Conservation (phyloP, 2,113 vertebrate genomes). For the Talpa occidentalis region DNA sequence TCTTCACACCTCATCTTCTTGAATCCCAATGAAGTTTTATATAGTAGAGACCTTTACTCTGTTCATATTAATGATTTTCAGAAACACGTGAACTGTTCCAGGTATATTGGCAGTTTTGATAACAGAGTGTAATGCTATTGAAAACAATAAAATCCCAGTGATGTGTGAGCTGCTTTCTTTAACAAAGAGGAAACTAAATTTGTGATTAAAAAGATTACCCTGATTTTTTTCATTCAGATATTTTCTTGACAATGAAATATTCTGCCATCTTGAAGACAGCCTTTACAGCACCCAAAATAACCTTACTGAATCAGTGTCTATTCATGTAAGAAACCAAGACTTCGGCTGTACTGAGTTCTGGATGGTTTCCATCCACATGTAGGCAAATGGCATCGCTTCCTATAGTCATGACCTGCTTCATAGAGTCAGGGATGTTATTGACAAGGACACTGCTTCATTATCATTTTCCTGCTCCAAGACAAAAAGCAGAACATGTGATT, state of each 20-base stretch:
- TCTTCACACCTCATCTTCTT: background rate
- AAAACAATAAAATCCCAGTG: background rate
- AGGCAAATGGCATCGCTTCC: background rate
- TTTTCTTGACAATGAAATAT: slow-evolving; percentile 48
- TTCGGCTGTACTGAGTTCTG: background rate
- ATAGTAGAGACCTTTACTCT: background rate
- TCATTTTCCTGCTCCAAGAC: slow-evolving; percentile 48
- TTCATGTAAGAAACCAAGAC: slow-evolving; percentile 15
- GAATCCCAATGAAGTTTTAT: background rate
- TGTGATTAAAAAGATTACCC: background rate
- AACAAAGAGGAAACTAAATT: slow-evolving; percentile 44
- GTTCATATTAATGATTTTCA: background rate
- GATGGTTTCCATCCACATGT: background rate
- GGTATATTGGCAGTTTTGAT: background rate
- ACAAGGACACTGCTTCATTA: slow-evolving; percentile 57
- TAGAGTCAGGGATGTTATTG: slow-evolving; percentile 1
- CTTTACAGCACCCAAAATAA: background rate
- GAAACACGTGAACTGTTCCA: background rate
- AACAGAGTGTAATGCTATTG: background rate
- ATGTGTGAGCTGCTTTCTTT: background rate
- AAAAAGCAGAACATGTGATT: slow-evolving; percentile 26
- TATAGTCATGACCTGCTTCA: slow-evolving; percentile 27
- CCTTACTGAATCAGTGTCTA: background rate
- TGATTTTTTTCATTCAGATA: slow-evolving; percentile 41
- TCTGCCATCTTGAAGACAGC: slow-evolving; percentile 46